Conservation (phyloP, 2,888 invertebrate species). For the Gymnoscelis rufifasciata region DNA sequence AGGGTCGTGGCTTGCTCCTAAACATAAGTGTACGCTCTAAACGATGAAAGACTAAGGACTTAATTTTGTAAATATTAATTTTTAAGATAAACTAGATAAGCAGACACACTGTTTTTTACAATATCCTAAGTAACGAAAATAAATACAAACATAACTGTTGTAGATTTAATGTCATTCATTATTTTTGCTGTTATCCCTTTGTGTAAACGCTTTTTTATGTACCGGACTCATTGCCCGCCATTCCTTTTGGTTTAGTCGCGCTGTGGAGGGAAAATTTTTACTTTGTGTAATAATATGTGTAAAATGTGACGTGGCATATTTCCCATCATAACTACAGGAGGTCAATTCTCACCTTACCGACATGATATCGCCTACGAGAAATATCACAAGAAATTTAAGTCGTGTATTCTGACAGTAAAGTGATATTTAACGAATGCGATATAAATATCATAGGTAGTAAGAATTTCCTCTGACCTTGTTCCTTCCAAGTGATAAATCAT, state of each 20-base stretch:
- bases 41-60: constrained; percentile 72
- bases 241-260: constrained; percentile 36
- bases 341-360: too few species aligned
- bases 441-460: too few species aligned
- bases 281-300: constrained; percentile 45
- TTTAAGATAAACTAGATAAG: constrained; percentile 65
- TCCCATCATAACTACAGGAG: constrained; percentile 44
- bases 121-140: constrained; percentile 70
- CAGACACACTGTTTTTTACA: constrained; percentile 76
- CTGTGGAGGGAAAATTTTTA: constrained; percentile 51
- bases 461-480: too few species aligned
- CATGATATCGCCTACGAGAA: too few species aligned
- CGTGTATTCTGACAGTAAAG: too few species aligned
- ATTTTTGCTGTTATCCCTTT: constrained; percentile 66
- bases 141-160: constrained; percentile 71
- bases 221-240: constrained; percentile 31
- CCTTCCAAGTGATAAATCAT: constrained; percentile 43
- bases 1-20: constrained; percentile 53
- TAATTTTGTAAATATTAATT: constrained; percentile 74
- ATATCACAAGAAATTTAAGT: too few species aligned
- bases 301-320: constrained; percentile 36
- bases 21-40: constrained; percentile 60
- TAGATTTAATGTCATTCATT: constrained; percentile 66
- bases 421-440: too few species aligned
- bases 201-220: constrained; percentile 47